phyloP scores from a whole-genome alignment of 2,888 invertebrate genomes.

The Andrena bucephala region DNA sequence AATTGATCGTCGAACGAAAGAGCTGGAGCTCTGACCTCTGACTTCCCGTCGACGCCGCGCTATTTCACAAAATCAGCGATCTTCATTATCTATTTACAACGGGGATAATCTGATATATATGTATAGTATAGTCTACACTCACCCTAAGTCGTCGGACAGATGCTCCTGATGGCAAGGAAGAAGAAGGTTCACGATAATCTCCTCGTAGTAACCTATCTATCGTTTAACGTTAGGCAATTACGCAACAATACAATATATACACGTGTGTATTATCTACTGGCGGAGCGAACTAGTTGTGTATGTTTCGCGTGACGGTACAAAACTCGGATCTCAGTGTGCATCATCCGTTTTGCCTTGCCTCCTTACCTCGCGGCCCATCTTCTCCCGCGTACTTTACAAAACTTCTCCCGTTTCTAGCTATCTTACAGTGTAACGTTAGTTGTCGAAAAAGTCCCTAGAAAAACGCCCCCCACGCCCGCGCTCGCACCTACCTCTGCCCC shows the following conservation, averaged over 20 bases:
- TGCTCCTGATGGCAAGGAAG: conserved; percentile 37
- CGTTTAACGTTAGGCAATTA: conserved; percentile 76
- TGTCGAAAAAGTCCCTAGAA: conserved; percentile 53
- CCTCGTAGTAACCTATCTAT: conserved; percentile 53
- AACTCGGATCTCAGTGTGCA: conserved; percentile 74
- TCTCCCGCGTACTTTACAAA: conserved; percentile 41
- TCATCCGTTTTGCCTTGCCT: conserved; percentile 8
- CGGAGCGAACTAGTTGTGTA: conserved; percentile 59
- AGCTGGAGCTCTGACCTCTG: no score
- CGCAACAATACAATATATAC: conserved; percentile 76
- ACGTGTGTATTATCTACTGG: conserved; percentile 64
- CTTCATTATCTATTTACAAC: conserved; percentile 57
- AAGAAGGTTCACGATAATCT: conserved; percentile 32
- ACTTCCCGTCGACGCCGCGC: conserved; percentile 1
- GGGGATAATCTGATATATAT: conserved; percentile 32
- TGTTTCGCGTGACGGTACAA: conserved; percentile 71
- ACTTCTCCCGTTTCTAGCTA: conserved; percentile 23
- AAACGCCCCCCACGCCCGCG: conserved; percentile 19
- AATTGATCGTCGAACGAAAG: no score
- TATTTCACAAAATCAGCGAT: conserved; percentile 56
- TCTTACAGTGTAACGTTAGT: conserved; percentile 42
- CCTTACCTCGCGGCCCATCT: background rate
- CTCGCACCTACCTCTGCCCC: background rate
- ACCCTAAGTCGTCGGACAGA: conserved; percentile 49
- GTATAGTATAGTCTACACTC: conserved; percentile 42